Evolutionary conservation across 2,888 invertebrate genomes (phyloP).

Genomic region (Troglohyphantes excavatus): DNA sequence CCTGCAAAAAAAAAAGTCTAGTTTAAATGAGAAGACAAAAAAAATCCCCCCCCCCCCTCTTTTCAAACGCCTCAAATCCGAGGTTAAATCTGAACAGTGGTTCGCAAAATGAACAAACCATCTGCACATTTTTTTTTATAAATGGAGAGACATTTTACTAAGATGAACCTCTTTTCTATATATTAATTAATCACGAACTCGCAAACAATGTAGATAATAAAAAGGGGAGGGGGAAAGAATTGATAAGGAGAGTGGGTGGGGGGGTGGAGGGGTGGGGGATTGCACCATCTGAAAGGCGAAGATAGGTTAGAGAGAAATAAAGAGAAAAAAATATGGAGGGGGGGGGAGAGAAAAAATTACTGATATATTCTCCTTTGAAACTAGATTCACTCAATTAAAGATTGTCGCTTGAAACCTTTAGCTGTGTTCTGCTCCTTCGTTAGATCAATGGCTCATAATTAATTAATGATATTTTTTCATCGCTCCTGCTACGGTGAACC

Average conservation of each 20-base stretch:
- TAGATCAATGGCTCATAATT: conserved; percentile 78
- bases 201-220: conserved; percentile 69
- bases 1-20: neutral
- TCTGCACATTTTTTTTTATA: conserved; percentile 45
- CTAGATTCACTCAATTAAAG: conserved; percentile 77
- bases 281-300: conserved; percentile 77
- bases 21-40: neutral
- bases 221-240: conserved; percentile 15
- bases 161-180: conserved; percentile 42
- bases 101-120: conserved; percentile 59
- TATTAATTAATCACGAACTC: conserved; percentile 70
- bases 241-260: conserved; percentile 83
- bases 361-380: conserved; percentile 73
- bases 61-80: neutral
- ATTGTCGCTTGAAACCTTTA: conserved; percentile 72
- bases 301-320: conserved; percentile 54
- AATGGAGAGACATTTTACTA: conserved; percentile 31
- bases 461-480: conserved; percentile 78
- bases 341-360: conserved; percentile 42
- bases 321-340: conserved; percentile 30
- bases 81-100: conserved; percentile 42
- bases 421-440: conserved; percentile 52
- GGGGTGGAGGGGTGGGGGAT: conserved; percentile 85
- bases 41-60: neutral
- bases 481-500: conserved; percentile 30